Base-by-base conservation (phyloP, 2,797 vertebrate genomes). In the Anguilla marmorata region DNA sequence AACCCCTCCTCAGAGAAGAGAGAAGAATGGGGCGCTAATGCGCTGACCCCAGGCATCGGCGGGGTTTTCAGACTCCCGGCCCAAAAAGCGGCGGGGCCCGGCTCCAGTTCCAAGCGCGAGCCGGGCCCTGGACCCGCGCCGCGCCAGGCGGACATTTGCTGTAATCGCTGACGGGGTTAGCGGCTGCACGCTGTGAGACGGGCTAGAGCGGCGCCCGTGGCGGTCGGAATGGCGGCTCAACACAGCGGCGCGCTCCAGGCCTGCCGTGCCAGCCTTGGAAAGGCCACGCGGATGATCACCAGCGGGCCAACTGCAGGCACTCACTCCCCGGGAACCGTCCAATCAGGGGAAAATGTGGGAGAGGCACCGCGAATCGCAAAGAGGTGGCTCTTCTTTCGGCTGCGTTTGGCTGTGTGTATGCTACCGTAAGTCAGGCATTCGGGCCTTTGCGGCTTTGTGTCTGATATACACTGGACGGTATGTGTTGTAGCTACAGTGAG, bases 41-140 rank as follows among this genome's bases (percentile, higher is more conserved):
- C 84, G 80, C 86, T 92, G 94, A 95, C 93, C 93, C 91, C 93
- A 94, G 93, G 94, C 94, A 93, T 93, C 90, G 74, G 88, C 86
- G 76, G 91, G 72, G 66, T 52, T 88, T 88, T 74, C 27, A 60
- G 60, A 74, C 88, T 91, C 88, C 72, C 89, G 89, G 69, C 91
- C 86, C 69, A 27, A 76, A 52, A 76, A 76, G 16, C 21, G 74
- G 63, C 37, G 33, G 88, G 88, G 88, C 88, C 89, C 37, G 87
- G n/a, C 86, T 24, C 85, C 63, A 48, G 74, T 79, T 88, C 41
- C 54, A 41, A 72, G 60, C 41, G 45, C 52, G 45, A 83, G 60
- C 74, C 11, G 12, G 69, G 69, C 76, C 27, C 52, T 60, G 82
- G 87, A 48, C 86, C n/a, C 37, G 45, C 3, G 45, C 14, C 9